These are phyloP conservation scores for Cricetomys ansorgei DNA, from an alignment of 2,113 vertebrate genomes.

Conservation along the genomic window DNA sequence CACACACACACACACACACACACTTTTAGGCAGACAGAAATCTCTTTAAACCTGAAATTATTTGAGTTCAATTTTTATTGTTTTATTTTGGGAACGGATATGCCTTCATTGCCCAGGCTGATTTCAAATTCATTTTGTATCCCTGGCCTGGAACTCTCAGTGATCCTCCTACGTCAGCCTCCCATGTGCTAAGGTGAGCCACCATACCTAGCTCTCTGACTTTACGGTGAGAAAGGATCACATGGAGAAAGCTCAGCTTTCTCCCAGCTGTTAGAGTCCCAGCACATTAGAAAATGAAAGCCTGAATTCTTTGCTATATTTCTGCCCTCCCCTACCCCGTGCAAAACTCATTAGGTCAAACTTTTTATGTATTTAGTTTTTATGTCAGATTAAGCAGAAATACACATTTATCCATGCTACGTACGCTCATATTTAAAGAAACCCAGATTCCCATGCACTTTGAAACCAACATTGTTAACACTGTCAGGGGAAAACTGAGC, in stretches of 20 bases:
- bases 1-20: neutral
- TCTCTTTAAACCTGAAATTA: neutral
- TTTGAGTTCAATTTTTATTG: neutral
- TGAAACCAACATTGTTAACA: constrained; percentile 9
- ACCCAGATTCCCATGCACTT: neutral
- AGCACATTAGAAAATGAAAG: constrained; percentile 34
- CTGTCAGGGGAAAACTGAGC: neutral
- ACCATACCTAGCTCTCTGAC: neutral
- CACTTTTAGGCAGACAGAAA: neutral
- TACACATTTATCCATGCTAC: neutral
- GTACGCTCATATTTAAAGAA: neutral
- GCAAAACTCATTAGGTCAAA: neutral
- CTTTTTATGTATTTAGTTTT: constrained; percentile 36
- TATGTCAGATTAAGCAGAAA: constrained; percentile 32
- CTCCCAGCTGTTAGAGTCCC: neutral
- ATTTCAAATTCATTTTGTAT: neutral
- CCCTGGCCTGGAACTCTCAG: neutral
- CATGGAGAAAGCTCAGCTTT: neutral
- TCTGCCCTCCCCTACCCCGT: neutral
- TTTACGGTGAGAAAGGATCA: constrained; percentile 31
- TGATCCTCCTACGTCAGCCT: neutral
- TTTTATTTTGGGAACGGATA: neutral
- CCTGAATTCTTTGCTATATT: neutral
- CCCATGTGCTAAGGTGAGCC: no score
- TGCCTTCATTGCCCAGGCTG: no score